Base-by-base conservation (phyloP, 2,797 vertebrate species). In the Craterocephalus amniculus region DNA sequence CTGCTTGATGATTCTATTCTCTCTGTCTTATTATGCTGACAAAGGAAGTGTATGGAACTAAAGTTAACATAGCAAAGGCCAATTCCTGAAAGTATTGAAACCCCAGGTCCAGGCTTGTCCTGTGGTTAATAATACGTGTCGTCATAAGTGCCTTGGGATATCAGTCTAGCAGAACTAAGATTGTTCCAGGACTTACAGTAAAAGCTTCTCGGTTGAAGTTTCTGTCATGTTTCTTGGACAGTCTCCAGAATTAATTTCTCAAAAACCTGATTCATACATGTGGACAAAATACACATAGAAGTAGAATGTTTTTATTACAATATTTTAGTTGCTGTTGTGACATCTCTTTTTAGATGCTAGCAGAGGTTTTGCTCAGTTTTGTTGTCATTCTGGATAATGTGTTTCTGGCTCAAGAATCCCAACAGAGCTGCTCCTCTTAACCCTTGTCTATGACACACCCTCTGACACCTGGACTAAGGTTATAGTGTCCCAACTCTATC, bases 61-160 rank as follows among this genome's bases (percentile, higher is more conserved):
- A 61, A 58, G 72, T 83, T 84, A 85, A 85, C 70, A 86, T 84
- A 89, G 82, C 72, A 74, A 64, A 76, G 69, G 38, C 70, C 74
- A 83, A 88, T 87, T 88, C 84, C 86, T 83, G 45, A 70, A 80
- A 83, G 80, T 60, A 71, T 65, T 74, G 80, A 80, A 72, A 84
- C 31, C 59, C 83, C 89, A 91, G 74, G 94, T 74, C 91, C 78
- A 51, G 93, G 75, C 94, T 91, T 94, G 94, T 91, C 88, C 75
- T 38, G 60, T 27, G 48, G 72, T 88, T 86, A 88, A 88, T 88
- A 85, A 78, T 81, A 66, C 69, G 78, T 90, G 91, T 90, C 85
- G 74, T 93, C 93, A 91, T 87, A 78, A 67, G 72, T 82, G 87
- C 91, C 93, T 92, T 70, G 85, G 91, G 92, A 80, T 90, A 87